Conservation (phyloP, 2,888 invertebrate species). For the Strigamia transsilvanica region DNA sequence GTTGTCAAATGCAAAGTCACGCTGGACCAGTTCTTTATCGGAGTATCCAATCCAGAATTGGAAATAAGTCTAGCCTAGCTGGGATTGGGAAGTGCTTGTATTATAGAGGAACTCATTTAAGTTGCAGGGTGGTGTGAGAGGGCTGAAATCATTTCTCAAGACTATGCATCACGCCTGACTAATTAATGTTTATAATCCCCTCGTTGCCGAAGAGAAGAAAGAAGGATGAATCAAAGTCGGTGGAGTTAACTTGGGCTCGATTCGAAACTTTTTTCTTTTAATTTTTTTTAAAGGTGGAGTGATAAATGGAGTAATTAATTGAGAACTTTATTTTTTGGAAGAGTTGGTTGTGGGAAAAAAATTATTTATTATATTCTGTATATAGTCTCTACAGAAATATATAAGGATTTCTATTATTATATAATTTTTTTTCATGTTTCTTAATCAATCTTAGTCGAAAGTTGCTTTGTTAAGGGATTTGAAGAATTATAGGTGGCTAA, state of each 20-base stretch:
- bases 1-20: slow-evolving; percentile 32
- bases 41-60: not conserved
- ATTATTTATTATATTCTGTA: not conserved
- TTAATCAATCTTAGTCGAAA: slow-evolving; percentile 47
- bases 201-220: slow-evolving; percentile 28
- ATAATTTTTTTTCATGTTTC: not conserved
- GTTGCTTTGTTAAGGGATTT: slow-evolving; percentile 39
- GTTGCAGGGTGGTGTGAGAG: not conserved
- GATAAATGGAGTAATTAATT: slow-evolving; percentile 45
- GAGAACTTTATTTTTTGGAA: not conserved
- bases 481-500: slow-evolving; percentile 45
- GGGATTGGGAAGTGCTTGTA: not conserved
- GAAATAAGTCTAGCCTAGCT: not conserved
- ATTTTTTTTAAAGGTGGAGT: not conserved
- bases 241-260: slow-evolving; percentile 7
- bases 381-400: not conserved
- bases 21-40: slow-evolving; percentile 5
- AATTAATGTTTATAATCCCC: slow-evolving; percentile 49
- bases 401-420: not conserved
- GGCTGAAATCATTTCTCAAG: slow-evolving; percentile 23
- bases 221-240: slow-evolving; percentile 41
- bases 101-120: not conserved
- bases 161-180: slow-evolving; percentile 29
- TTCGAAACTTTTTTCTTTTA: slow-evolving; percentile 14
- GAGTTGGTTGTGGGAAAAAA: not conserved